Conservation (phyloP, 2,797 vertebrate species). For the Anableps anableps region DNA sequence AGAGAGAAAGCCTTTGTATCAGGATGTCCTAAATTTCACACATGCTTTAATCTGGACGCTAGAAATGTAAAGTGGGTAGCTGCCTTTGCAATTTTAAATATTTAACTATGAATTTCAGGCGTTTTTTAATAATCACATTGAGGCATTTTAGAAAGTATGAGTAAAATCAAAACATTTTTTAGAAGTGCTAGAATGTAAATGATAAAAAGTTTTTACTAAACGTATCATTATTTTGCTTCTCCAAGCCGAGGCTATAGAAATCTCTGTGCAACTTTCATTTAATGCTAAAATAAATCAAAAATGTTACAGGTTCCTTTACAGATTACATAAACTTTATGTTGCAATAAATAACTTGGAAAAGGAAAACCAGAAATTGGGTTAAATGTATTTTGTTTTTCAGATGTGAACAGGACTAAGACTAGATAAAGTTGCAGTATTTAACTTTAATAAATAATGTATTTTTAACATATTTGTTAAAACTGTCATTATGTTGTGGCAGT, state of each 20-base stretch:
- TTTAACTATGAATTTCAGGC: conserved; percentile 75
- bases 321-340: background rate
- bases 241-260: background rate
- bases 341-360: background rate
- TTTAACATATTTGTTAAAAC: no score
- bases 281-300: background rate
- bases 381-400: background rate
- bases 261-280: background rate
- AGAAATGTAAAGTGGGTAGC: conserved; percentile 55
- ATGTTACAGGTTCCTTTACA: background rate
- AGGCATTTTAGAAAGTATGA: background rate
- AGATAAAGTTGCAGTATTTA: background rate
- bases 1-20: conserved; percentile 59
- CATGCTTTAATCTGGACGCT: conserved; percentile 62
- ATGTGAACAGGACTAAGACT: background rate
- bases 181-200: background rate
- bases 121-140: conserved; percentile 52
- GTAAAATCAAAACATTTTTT: conserved; percentile 4
- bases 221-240: background rate
- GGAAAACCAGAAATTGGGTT: background rate
- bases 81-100: conserved; percentile 64
- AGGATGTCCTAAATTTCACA: conserved; percentile 65
- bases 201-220: background rate
- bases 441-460: no score
- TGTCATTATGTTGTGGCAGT: no score